Evolutionary conservation across 2,888 invertebrate genomes (phyloP).

Genomic region (Eilema griseolum): DNA sequence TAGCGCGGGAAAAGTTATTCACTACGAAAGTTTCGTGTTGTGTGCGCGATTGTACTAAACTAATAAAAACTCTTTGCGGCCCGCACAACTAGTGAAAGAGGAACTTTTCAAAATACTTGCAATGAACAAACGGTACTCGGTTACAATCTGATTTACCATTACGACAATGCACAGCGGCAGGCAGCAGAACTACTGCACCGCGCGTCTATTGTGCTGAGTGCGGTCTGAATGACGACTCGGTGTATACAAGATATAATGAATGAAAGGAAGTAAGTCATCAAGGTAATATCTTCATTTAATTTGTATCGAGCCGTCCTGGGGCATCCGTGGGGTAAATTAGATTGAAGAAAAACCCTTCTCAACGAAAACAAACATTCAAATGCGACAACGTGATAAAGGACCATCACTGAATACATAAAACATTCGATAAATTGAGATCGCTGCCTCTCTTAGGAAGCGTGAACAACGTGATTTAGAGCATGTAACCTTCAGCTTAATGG

Average conservation of each 20-base stretch:
- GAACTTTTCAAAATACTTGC: constrained; percentile 20
- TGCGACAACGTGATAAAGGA: constrained; percentile 3
- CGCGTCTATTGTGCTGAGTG: constrained; percentile 20
- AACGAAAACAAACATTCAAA: constrained; percentile 1
- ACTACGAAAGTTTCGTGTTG: background rate
- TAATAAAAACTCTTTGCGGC: background rate
- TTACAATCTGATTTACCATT: constrained; percentile 27
- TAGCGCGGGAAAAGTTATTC: background rate
- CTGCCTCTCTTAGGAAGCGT: background rate
- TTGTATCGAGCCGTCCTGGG: background rate
- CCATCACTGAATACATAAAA: background rate
- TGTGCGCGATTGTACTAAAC: background rate
- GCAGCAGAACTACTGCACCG: background rate
- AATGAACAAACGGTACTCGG: constrained; percentile 14
- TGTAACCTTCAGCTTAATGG: background rate
- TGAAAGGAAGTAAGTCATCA: background rate
- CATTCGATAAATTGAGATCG: background rate
- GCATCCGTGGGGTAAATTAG: background rate
- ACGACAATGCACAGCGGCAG: constrained; percentile 13
- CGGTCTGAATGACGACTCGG: constrained; percentile 4
- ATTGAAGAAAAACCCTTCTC: constrained; percentile 4
- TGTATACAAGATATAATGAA: constrained; percentile 34
- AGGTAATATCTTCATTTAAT: background rate
- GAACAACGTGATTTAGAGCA: background rate
- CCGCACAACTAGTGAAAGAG: background rate